Conservation (phyloP, 2,888 invertebrate genomes). For the Mayetiola destructor region DNA sequence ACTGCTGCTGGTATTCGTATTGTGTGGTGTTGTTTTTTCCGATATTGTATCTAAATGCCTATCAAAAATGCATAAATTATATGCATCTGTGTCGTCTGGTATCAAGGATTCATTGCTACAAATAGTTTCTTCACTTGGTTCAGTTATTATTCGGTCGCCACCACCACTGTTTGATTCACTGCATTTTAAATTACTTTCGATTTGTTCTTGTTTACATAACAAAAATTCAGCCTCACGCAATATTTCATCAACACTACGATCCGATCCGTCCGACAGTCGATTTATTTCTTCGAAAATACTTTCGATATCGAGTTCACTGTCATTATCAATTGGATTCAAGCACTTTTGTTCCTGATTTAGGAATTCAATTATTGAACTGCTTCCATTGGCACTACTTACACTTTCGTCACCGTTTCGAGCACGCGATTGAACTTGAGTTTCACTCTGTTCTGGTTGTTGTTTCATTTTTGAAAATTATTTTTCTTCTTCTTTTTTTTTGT, state of each 20-base stretch:
- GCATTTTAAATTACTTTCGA: neutral
- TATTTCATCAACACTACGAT: conserved; percentile 43
- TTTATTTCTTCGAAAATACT: conserved; percentile 55
- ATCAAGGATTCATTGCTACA: too few relatives aligned
- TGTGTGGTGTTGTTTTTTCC: conserved; percentile 31
- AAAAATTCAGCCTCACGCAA: conserved; percentile 43
- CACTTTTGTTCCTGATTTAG: conserved; percentile 32
- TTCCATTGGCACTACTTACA: conserved; percentile 25
- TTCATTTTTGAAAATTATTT: too few relatives aligned
- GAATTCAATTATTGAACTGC: conserved; percentile 32
- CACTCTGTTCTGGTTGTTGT: neutral
- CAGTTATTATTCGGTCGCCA: conserved; percentile 6
- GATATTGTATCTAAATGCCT: conserved; percentile 24
- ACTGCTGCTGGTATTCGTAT: conserved; percentile 22
- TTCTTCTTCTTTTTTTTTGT: too few relatives aligned
- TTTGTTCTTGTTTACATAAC: conserved; percentile 26
- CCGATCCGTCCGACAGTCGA: conserved; percentile 38
- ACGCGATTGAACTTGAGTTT: neutral
- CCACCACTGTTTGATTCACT: conserved; percentile 3
- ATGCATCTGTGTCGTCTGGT: too few relatives aligned
- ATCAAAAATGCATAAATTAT: neutral
- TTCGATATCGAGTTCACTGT: conserved; percentile 42
- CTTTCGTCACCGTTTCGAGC: conserved; percentile 27
- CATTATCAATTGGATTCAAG: conserved; percentile 19
- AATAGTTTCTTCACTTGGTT: neutral